phyloP scores from a whole-genome alignment of 2,888 invertebrate genomes.

The Tineola bisselliella region DNA sequence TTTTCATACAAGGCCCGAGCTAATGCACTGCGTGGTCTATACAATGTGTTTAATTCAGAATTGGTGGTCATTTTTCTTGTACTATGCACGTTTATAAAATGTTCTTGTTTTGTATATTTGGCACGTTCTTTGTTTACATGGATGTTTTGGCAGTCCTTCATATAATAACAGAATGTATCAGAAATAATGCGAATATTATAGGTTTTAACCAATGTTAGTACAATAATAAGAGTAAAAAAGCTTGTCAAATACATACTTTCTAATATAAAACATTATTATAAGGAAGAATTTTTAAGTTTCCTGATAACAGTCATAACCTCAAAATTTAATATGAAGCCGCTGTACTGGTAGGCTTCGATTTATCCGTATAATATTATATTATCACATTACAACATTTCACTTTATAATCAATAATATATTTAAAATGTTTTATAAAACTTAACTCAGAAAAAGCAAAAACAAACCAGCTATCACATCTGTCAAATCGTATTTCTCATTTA shows the following conservation, averaged over 20 bases:
- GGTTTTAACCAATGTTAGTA: conserved; percentile 19
- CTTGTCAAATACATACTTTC: not conserved
- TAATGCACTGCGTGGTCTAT: conserved; percentile 75
- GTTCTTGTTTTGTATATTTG: not conserved
- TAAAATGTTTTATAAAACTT: not conserved
- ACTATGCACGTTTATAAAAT: not conserved
- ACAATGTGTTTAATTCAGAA: conserved; percentile 50
- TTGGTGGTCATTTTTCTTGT: conserved; percentile 36
- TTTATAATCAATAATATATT: not conserved
- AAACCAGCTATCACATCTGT: not conserved
- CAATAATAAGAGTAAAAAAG: not conserved
- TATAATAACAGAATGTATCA: conserved; percentile 40
- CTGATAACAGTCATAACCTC: not conserved
- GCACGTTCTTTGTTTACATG: not conserved
- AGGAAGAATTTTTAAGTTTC: not conserved
- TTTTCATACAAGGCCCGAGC: conserved; percentile 79
- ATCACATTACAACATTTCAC: not conserved
- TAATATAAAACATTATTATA: not conserved
- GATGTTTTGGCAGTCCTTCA: conserved; percentile 33
- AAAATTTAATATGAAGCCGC: not conserved
- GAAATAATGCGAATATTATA: conserved; percentile 25
- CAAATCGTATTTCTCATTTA: not conserved
- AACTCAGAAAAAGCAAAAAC: not conserved
- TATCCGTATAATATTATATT: not conserved
- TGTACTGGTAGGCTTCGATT: not conserved